phyloP scores from a whole-genome alignment of 2,797 vertebrate species.

The Pipistrellus pygmaeus region DNA sequence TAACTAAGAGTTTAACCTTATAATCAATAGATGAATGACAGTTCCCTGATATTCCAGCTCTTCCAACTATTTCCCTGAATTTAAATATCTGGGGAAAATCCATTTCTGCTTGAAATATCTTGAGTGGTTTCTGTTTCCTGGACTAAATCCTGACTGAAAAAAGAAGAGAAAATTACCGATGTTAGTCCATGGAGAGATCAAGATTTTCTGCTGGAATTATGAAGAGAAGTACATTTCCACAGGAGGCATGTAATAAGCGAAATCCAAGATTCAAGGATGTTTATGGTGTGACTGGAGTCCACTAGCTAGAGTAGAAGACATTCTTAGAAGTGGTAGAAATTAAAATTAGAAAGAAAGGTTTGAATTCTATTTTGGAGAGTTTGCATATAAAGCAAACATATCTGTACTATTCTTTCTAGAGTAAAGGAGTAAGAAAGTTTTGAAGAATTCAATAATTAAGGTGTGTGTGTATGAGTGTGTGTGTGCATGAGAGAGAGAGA shows the following conservation, averaged over 20 bases:
- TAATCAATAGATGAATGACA: too few relatives aligned
- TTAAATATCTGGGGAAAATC: neutral
- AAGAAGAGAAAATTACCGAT: neutral
- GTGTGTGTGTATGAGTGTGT: neutral
- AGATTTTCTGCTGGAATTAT: neutral
- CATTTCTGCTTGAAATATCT: neutral
- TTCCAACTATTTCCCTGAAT: neutral
- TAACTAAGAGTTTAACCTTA: neutral
- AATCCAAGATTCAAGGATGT: neutral
- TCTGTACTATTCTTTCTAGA: neutral
- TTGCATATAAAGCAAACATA: neutral
- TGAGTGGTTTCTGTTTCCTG: neutral
- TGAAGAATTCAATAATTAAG: neutral
- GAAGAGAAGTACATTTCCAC: neutral
- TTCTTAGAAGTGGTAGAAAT: neutral
- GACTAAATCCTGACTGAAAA: neutral
- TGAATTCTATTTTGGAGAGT: neutral
- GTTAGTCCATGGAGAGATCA: neutral
- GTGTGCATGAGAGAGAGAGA: neutral
- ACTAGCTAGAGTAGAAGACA: neutral
- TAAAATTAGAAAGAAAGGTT: slow-evolving; percentile 4
- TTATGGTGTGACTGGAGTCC: neutral
- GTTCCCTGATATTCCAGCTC: neutral
- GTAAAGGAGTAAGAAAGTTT: neutral
- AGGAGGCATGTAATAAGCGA: neutral